These are phyloP conservation scores for Drosophila birchii DNA, from an alignment of 2,888 invertebrate species.

Conservation along the genomic window DNA sequence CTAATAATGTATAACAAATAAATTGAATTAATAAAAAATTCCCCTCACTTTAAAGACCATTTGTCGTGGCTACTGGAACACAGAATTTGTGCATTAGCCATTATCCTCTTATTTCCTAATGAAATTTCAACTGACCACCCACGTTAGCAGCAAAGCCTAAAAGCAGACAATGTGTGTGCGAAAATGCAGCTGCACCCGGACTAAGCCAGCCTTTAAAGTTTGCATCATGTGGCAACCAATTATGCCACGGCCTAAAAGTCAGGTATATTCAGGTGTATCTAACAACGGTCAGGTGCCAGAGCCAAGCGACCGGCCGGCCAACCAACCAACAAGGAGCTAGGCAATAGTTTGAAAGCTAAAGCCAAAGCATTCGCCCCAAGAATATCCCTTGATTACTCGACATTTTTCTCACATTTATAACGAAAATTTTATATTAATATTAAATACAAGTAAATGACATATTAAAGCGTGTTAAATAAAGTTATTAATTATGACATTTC, in stretches of 20 bases:
- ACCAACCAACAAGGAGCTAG: background rate
- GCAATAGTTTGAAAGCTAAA: slow-evolving; percentile 2
- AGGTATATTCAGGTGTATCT: slow-evolving; percentile 18
- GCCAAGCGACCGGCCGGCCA: slow-evolving; percentile 3
- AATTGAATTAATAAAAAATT: background rate
- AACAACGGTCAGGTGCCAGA: slow-evolving; percentile 29
- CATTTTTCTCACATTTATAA: background rate
- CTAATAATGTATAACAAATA: background rate
- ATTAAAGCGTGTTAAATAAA: background rate
- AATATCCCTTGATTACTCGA: background rate
- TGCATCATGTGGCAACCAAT: slow-evolving; percentile 39
- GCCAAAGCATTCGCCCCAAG: background rate
- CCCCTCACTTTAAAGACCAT: background rate
- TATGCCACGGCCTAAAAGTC: slow-evolving; percentile 25
- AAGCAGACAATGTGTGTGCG: slow-evolving; percentile 14
- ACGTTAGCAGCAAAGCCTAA: slow-evolving; percentile 5
- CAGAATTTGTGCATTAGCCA: slow-evolving; percentile 2
- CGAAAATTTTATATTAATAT: too few species aligned
- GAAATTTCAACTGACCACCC: slow-evolving; percentile 2
- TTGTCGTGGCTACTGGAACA: background rate
- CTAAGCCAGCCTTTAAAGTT: slow-evolving; percentile 7
- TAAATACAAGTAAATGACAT: background rate
- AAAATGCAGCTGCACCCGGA: slow-evolving; percentile 5
- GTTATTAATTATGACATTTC: background rate
- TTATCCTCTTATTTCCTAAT: slow-evolving; percentile 22